Base-by-base conservation (phyloP, 2,888 invertebrate genomes). In the Harpalus rufipes region DNA sequence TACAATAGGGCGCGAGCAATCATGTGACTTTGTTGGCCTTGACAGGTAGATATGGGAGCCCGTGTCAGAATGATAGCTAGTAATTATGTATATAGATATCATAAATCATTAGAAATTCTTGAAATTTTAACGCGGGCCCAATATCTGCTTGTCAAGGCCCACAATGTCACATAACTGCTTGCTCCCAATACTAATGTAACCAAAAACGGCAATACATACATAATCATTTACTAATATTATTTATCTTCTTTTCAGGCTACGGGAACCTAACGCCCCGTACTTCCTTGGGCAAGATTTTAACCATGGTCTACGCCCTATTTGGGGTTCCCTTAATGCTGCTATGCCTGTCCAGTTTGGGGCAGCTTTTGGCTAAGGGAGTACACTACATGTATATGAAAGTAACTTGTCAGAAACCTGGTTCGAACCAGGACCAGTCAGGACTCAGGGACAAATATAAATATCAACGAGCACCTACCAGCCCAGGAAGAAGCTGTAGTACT, bases 311-410 rank as follows among this genome's bases (percentile, higher is more conserved):
- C 90, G 97, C 97, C 14, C 93, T 97, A 83, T 93, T 97, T 85
- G 97, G 97, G 12, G 97, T 97, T 78, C 97, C 97, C 5, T 91
- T 97, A 84, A 96, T 97, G 92, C 92, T 97, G 87, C 94, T 97
- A 81, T 96, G 97, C 89, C 92, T 97, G 88, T 96, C 97, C 12
- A 96, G 96, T 86, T 93, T 97, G 80, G 97, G 97, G 7, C 95
- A 95, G 7, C 92, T 96, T 25, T 92, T 97, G 88, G 97, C 97
- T 7, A 94, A 95, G 76, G 93, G 95, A 10, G 95, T 97, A 85
- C 93, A 95, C 87, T 93, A 94, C 89, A 94, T 95, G 85, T 95
- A 95, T 88, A 92, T 90, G 16, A 91, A 91, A 87, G 87, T 92
- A 18, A 92, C 92, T 87, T 91, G 91, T 86, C 89, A 89, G 81